phyloP scores from a whole-genome alignment of 2,888 invertebrate species.

The Coleophora deauratella region DNA sequence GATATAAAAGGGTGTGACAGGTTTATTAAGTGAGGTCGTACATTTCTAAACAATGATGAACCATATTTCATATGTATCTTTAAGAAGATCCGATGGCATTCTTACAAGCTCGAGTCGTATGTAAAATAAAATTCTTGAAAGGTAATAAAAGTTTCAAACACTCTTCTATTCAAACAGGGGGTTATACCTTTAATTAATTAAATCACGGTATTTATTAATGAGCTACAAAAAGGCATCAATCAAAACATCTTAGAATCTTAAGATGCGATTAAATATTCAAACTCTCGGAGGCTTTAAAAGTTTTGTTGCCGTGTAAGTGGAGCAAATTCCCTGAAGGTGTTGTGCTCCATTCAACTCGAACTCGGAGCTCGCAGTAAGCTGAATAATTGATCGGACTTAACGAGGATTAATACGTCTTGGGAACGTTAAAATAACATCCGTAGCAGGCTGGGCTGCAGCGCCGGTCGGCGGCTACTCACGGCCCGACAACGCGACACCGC shows the following conservation, averaged over 20 bases:
- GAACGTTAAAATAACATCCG: conserved; percentile 43
- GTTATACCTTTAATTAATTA: not conserved
- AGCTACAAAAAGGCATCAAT: conserved; percentile 4
- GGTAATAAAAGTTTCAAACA: too few relatives aligned
- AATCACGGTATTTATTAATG: not conserved
- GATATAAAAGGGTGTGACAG: too few relatives aligned
- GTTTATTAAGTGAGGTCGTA: too few relatives aligned
- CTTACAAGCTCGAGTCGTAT: too few relatives aligned
- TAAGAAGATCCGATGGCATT: too few relatives aligned
- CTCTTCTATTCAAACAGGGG: too few relatives aligned
- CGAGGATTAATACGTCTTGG: conserved; percentile 52
- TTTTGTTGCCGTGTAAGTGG: conserved; percentile 14
- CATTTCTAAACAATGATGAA: too few relatives aligned
- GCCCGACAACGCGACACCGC: not conserved
- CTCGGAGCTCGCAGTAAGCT: conserved; percentile 24
- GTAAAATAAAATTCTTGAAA: too few relatives aligned
- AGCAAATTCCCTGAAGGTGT: conserved; percentile 16
- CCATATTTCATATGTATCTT: too few relatives aligned
- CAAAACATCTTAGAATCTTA: conserved; percentile 9
- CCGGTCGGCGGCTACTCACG: not conserved
- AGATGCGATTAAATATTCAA: conserved; percentile 24
- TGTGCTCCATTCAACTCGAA: conserved; percentile 11
- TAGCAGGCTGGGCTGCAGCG: not conserved
- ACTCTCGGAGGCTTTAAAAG: conserved; percentile 29
- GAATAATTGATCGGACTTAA: conserved; percentile 60